Conservation (phyloP, 92 coral and sea anemone genomes). For the Parazoanthus darwini region DNA sequence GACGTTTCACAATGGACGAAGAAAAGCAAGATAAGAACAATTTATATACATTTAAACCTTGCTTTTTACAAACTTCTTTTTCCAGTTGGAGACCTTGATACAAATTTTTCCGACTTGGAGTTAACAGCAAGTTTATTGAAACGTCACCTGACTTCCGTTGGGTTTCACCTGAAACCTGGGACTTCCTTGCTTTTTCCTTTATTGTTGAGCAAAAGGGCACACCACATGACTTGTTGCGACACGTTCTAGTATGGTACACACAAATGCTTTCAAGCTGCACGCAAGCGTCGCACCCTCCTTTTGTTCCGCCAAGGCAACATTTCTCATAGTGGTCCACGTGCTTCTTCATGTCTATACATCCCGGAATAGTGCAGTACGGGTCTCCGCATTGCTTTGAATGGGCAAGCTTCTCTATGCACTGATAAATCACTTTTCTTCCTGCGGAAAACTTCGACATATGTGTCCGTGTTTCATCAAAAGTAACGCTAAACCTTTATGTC, state of each 20-base stretch:
- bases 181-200: neutral
- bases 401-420: slow-evolving; percentile 30
- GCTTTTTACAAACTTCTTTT: too few relatives aligned
- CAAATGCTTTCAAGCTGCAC: slow-evolving; percentile 23
- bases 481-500: neutral
- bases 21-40: too few relatives aligned
- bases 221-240: slow-evolving; percentile 27
- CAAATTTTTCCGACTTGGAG: too few relatives aligned
- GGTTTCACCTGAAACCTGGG: neutral
- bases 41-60: too few relatives aligned
- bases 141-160: neutral
- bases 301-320: neutral
- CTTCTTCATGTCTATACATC: neutral
- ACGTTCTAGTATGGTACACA: slow-evolving; percentile 28
- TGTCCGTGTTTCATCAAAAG: neutral
- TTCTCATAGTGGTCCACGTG: slow-evolving; percentile 3
- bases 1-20: too few relatives aligned
- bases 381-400: slow-evolving; percentile 8
- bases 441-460: neutral
- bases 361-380: slow-evolving; percentile 8
- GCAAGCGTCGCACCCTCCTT: neutral
- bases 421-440: slow-evolving; percentile 26
- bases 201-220: slow-evolving; percentile 13
- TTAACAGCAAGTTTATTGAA: neutral
- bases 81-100: too few relatives aligned